phyloP scores from a whole-genome alignment of 1,140 invertebrate species.

The Xylocopa sonorina region DNA sequence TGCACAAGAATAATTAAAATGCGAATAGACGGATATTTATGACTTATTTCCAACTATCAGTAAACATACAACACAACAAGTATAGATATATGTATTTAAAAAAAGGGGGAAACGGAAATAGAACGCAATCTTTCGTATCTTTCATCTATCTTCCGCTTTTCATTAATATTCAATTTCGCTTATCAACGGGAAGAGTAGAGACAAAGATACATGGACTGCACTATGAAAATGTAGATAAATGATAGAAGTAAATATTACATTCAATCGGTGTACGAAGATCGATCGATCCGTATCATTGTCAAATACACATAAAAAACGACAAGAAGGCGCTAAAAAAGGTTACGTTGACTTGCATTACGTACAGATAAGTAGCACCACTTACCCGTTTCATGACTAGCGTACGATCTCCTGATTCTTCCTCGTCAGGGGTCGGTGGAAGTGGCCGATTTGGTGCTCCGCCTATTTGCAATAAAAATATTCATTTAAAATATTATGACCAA shows the following conservation, averaged over 20 bases:
- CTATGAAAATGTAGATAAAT: slow-evolving; percentile 58
- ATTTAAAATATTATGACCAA: not conserved
- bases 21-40: slow-evolving; percentile 39
- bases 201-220: slow-evolving; percentile 48
- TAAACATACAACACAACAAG: slow-evolving; percentile 23
- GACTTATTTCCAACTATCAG: slow-evolving; percentile 53
- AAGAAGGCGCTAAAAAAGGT: slow-evolving; percentile 55
- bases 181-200: not conserved
- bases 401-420: slow-evolving; percentile 92
- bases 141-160: slow-evolving; percentile 21
- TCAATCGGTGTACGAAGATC: slow-evolving; percentile 55
- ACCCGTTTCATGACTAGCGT: slow-evolving; percentile 95
- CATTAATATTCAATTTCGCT: not conserved
- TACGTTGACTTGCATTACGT: slow-evolving; percentile 65
- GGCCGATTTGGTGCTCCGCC: slow-evolving; percentile 94
- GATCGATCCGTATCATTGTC: slow-evolving; percentile 56
- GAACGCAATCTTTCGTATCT: slow-evolving; percentile 50
- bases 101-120: slow-evolving; percentile 55
- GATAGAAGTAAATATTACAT: slow-evolving; percentile 60
- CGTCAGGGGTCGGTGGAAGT: slow-evolving; percentile 95
- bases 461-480: slow-evolving; percentile 24
- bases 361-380: slow-evolving; percentile 74
- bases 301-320: slow-evolving; percentile 48
- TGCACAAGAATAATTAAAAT: slow-evolving; percentile 52
- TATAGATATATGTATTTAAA: slow-evolving; percentile 50